Percentiles rank a stretch among this genome's conserved stretches.
Evolutionary conservation across 2,113 vertebrate species (phyloP).

Genomic region (Apus apus): DNA sequence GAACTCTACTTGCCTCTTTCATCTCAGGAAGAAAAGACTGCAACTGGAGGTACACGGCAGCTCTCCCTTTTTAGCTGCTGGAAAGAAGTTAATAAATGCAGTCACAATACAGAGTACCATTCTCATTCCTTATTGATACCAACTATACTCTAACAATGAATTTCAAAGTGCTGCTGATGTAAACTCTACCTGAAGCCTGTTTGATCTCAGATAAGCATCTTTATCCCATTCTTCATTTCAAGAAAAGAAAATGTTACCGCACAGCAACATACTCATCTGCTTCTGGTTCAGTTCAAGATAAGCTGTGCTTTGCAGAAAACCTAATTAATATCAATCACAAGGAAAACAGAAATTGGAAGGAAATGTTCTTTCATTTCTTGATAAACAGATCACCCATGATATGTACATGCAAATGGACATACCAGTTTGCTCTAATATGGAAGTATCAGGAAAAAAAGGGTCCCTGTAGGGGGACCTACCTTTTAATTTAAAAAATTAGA

Average conservation of each 20-base stretch:
- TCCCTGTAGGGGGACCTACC: neutral
- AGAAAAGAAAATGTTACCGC: slow-evolving; percentile 61
- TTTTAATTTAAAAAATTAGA: neutral
- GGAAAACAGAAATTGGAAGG: slow-evolving; percentile 72
- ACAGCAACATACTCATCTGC: slow-evolving; percentile 71
- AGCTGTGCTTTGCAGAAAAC: slow-evolving; percentile 70
- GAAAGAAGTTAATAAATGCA: slow-evolving; percentile 74
- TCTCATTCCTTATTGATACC: slow-evolving; percentile 71
- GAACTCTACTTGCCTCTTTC: slow-evolving; percentile 35
- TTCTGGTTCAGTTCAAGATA: slow-evolving; percentile 77
- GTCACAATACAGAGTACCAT: slow-evolving; percentile 58
- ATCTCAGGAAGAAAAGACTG: slow-evolving; percentile 52
- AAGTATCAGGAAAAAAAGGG: slow-evolving; percentile 13
- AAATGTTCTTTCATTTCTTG: slow-evolving; percentile 69
- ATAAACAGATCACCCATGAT: slow-evolving; percentile 73
- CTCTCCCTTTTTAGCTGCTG: slow-evolving; percentile 39
- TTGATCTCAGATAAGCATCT: slow-evolving; percentile 78
- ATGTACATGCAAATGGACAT: slow-evolving; percentile 10
- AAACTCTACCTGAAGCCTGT: slow-evolving; percentile 77
- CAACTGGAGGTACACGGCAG: neutral
- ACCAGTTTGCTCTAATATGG: slow-evolving; percentile 49
- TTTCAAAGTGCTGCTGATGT: slow-evolving; percentile 76
- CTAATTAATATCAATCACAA: slow-evolving; percentile 80
- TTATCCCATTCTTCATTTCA: slow-evolving; percentile 76
- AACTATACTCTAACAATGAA: slow-evolving; percentile 70